phyloP scores from a whole-genome alignment of 1,140 invertebrate genomes.

The Aphaenogaster rudis region DNA sequence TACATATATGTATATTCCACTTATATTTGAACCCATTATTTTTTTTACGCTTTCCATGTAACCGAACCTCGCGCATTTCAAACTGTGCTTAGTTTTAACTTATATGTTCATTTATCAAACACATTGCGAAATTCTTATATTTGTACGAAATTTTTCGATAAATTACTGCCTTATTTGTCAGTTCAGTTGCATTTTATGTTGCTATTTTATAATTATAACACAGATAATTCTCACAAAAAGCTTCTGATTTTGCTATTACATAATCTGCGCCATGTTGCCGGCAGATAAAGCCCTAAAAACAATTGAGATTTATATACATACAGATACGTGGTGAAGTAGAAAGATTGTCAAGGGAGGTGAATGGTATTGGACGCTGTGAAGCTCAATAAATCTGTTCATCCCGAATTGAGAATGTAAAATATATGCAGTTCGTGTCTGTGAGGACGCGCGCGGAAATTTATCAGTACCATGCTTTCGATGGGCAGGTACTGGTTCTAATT shows the following conservation, averaged over 20 bases:
- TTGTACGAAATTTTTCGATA: conserved; percentile 44
- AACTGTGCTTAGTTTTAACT: conserved; percentile 45
- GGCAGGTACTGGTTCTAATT: conserved; percentile 79
- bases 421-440: conserved; percentile 80
- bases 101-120: conserved; percentile 52
- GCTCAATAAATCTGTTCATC: conserved; percentile 81
- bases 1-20: conserved; percentile 11
- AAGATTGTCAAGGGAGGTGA: conserved; percentile 67
- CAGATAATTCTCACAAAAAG: conserved; percentile 3
- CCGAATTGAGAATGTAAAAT: conserved; percentile 84
- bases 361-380: conserved; percentile 67
- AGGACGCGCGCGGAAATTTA: conserved; percentile 77
- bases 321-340: conserved; percentile 61
- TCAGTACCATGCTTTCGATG: conserved; percentile 79
- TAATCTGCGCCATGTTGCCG: neutral
- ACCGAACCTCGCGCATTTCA: conserved; percentile 61
- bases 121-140: conserved; percentile 49
- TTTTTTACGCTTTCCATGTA: conserved; percentile 22
- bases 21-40: conserved; percentile 42
- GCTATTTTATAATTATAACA: neutral
- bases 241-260: neutral
- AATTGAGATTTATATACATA: conserved; percentile 24
- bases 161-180: conserved; percentile 56
- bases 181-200: neutral
- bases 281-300: conserved; percentile 22